These are phyloP conservation scores for Orestias chungarensis DNA, from an alignment of 2,797 vertebrate species.

Conservation along the genomic window DNA sequence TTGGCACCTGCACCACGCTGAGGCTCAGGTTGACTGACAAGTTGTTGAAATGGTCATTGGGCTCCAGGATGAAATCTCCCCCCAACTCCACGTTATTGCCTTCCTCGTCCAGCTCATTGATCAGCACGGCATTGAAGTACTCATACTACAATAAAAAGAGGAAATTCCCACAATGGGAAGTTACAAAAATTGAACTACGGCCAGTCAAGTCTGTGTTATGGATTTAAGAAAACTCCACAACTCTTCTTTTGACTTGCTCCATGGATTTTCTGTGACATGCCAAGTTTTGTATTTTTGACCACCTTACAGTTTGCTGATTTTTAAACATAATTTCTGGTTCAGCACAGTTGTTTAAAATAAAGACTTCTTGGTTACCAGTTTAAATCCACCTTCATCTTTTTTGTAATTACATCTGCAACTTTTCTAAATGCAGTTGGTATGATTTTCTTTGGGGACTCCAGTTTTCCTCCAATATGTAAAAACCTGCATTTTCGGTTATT, in stretches of 20 bases:
- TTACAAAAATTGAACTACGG: background rate
- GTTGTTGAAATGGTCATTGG: constrained; percentile 97
- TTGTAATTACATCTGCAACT: background rate
- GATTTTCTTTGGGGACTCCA: background rate
- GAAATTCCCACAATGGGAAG: background rate
- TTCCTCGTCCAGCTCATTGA: constrained; percentile 92
- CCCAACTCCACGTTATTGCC: constrained; percentile 93
- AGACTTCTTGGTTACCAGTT: background rate
- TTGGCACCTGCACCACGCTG: constrained; percentile 97
- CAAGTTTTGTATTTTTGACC: background rate
- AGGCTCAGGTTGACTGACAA: constrained; percentile 95
- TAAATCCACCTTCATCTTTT: too few relatives aligned
- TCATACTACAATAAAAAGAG: constrained; percentile 84
- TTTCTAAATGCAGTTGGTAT: background rate
- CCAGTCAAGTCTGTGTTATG: background rate
- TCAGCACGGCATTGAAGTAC: constrained; percentile 97
- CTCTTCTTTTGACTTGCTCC: too few relatives aligned
- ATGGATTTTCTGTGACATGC: background rate
- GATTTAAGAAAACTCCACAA: too few relatives aligned
- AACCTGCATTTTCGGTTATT: background rate
- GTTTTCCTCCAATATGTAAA: background rate
- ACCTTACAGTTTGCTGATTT: too few relatives aligned
- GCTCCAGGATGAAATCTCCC: constrained; percentile 93
- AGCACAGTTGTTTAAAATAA: background rate
- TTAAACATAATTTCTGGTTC: too few relatives aligned